Base-by-base conservation (phyloP, 1,140 invertebrate species). In the Euborellia annulipes region DNA sequence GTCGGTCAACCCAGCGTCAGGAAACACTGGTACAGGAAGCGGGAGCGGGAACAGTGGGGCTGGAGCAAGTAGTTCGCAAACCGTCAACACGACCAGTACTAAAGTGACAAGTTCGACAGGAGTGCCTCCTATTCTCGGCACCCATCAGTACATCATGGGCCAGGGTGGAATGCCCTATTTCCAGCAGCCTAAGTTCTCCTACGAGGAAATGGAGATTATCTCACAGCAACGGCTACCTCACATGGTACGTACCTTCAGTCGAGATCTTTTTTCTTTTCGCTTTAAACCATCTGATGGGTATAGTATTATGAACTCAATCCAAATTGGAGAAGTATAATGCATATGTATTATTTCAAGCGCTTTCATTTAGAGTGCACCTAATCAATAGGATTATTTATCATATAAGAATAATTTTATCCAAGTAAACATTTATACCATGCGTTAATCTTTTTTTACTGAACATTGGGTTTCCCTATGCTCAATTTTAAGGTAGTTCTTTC, bases 181-280 rank as follows among this genome's bases (percentile, higher is more conserved):
- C 59, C 80, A 85, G 64, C 79, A 83, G 59, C 69, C 71, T 52
- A 72, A 87, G 61, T 88, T 89, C 66, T 83, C 81, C 52, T 85
- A 81, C 58, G 88, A 92, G 66, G 85, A 89, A 52, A 66, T 90
- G 57, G 81, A 85, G 56, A 67, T 89, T 62, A 70, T 83, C 61
- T 82, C 82, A 58, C 80, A 83, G 58, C 75, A 80, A 68, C 69
- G 84, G 63, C 70, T 68, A 49, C 63, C 76, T 47, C 77, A 81
- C 58, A 72, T 85, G 76, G 81, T 84, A 68, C 75, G 73, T 76
- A 55, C 49, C 19, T 22, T 45, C 27, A 27, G 23, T 27, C 23
- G 23, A 27, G 19, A 39, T 39, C 37, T 21, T 27, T 27, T 27
- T 27, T 27, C 23, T 27, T 27, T 27, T 27, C 23, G 23, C 23